phyloP scores from a whole-genome alignment of 1,140 invertebrate species.

The Penaeus chinensis region DNA sequence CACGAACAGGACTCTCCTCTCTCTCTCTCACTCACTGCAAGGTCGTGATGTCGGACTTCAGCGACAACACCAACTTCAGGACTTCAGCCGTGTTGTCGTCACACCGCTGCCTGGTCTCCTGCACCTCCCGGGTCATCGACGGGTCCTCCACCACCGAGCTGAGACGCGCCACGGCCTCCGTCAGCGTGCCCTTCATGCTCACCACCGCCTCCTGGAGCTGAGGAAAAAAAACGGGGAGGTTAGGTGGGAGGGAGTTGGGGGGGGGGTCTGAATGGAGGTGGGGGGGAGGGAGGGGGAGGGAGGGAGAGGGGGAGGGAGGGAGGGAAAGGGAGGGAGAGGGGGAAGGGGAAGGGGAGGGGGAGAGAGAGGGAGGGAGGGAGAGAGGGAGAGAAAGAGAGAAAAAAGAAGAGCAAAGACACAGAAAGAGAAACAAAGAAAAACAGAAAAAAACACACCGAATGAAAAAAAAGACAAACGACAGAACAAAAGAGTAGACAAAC shows the following conservation, averaged over 20 bases:
- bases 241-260: neutral
- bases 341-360: too few species aligned
- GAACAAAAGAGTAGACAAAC: too few species aligned
- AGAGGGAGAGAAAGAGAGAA: too few species aligned
- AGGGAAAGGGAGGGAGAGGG: neutral
- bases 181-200: constrained; percentile 66
- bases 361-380: too few species aligned
- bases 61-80: constrained; percentile 64
- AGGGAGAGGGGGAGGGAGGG: too few species aligned
- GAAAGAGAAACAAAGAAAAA: too few species aligned
- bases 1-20: neutral
- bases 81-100: constrained; percentile 65
- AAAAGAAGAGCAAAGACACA: too few species aligned
- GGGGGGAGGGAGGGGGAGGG: neutral
- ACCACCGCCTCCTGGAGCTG: constrained; percentile 66
- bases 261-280: neutral
- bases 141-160: constrained; percentile 64
- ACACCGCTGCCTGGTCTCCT: constrained; percentile 59
- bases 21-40: constrained; percentile 29
- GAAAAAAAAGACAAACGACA: too few species aligned
- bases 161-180: constrained; percentile 64
- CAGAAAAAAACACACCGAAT: too few species aligned
- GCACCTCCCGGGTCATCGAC: constrained; percentile 51
- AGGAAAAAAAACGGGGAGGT: neutral
- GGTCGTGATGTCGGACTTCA: constrained; percentile 58